Base-by-base conservation (phyloP, 2,888 invertebrate genomes). In the Xiphydria camelus region DNA sequence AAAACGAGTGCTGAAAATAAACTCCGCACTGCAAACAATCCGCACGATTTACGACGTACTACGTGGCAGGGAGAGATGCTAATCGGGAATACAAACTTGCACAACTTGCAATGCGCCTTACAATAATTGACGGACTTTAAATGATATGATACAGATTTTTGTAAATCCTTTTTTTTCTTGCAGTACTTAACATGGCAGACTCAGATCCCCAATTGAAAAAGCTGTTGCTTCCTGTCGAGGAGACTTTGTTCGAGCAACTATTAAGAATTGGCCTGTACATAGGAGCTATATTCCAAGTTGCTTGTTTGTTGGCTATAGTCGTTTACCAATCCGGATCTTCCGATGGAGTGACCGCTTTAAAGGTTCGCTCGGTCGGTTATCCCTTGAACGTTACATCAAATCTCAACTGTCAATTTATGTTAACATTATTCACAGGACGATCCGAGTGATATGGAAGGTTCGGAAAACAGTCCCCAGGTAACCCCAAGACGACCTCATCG, bases 221-320 rank as follows among this genome's bases (percentile, higher is more conserved):
- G 32, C 64, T 74, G 9, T 53, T 75, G 44, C 58, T 75, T n/a
- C 75, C 75, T 19, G 64, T 69, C 1, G 74, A 73, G 44, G 75
- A 74, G 43, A 71, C 68, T 9, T 53, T 72, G 15, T 68, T 75
- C 31, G 74, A 75, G 55, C 61, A 67, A 50, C 58, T 74, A 34
- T 55, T 75, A 40, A 66, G 70, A 55, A 68, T 71, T 73, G 91
- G 93, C 9, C 77, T 94, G 4, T 91, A 91, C 66, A 77, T 92
- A 23, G 92, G 91, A 4, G 93, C 93, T 10, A 81, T 90, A n/a
- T 94, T 94, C 66, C 94, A 94, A 76, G 76, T 94, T 43, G 77
- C 88, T 15, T 94, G 93, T 66, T 81, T 94, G 51, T 81, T 88
- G 37, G 89, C 92, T 14, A 91, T 92, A 55, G 85, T 93, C 35